Evolutionary conservation across 2,888 invertebrate species (phyloP).

Genomic region (Cephus runcator): DNA sequence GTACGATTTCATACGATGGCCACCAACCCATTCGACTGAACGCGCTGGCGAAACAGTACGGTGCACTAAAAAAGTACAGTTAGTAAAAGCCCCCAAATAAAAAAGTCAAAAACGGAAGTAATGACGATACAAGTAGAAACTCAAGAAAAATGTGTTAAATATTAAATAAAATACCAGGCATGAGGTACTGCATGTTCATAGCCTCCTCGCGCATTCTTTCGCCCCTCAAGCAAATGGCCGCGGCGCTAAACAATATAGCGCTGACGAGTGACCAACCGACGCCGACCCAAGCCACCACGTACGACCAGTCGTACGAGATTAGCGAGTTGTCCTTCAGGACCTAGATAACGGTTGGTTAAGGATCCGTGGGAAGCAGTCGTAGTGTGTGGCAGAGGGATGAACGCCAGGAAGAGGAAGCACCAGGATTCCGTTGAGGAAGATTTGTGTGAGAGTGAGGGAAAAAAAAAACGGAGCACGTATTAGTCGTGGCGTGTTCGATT

Average conservation of each 20-base stretch:
- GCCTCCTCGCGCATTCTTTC: conserved; percentile 95
- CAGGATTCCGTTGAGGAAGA: not conserved
- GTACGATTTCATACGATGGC: not conserved
- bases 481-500: conserved; percentile 39
- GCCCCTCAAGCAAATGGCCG: conserved; percentile 93
- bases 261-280: conserved; percentile 91
- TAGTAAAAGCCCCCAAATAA: conserved; percentile 3
- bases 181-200: conserved; percentile 97
- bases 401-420: not conserved
- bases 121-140: conserved; percentile 53
- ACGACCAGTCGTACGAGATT: conserved; percentile 95
- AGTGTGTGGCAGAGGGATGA: not conserved
- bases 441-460: conserved; percentile 22
- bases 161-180: conserved; percentile 79
- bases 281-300: conserved; percentile 97
- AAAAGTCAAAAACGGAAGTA: not conserved
- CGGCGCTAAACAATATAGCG: conserved; percentile 92
- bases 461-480: conserved; percentile 45
- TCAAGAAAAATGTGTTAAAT: conserved; percentile 30
- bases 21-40: not conserved
- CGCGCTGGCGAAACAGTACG: conserved; percentile 10
- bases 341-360: conserved; percentile 65
- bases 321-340: conserved; percentile 87
- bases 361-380: not conserved
- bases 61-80: not conserved